Percentiles rank a stretch among this genome's conserved stretches.
Evolutionary conservation across 1,140 invertebrate genomes (phyloP).

Genomic region (Ridgeia piscesae): DNA sequence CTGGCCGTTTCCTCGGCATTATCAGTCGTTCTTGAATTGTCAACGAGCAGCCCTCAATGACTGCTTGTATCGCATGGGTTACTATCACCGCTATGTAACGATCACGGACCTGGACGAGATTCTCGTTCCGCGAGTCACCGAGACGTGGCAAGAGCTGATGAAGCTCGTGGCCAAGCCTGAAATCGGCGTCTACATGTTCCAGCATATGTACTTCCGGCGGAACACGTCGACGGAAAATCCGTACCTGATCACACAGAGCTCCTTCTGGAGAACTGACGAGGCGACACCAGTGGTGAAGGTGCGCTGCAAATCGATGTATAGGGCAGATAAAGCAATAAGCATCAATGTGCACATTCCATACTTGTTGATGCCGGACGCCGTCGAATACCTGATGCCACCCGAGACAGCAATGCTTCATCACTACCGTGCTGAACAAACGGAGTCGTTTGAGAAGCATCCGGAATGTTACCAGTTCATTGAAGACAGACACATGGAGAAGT

Average conservation of each 20-base stretch:
- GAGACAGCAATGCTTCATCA: constrained; percentile 22
- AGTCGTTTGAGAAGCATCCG: constrained; percentile 13
- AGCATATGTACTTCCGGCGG: constrained; percentile 23
- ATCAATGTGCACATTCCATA: constrained; percentile 18
- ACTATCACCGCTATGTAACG: constrained; percentile 16
- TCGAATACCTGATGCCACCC: constrained; percentile 20
- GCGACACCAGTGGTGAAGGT: constrained; percentile 16
- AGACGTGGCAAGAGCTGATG: constrained; percentile 17
- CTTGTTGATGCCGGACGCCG: neutral
- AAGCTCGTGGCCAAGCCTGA: neutral
- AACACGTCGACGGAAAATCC: constrained; percentile 18
- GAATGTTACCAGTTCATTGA: constrained; percentile 18
- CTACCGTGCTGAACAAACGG: constrained; percentile 18
- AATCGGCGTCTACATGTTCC: constrained; percentile 22
- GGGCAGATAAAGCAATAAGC: neutral
- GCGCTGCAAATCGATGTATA: constrained; percentile 25
- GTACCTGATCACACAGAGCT: constrained; percentile 26
- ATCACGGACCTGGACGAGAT: constrained; percentile 23
- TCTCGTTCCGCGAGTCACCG: constrained; percentile 12
- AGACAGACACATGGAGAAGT: constrained; percentile 18
- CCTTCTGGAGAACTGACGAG: constrained; percentile 19
- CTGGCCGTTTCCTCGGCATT: constrained; percentile 14
- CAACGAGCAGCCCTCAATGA: constrained; percentile 21
- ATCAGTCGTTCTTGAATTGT: constrained; percentile 1
- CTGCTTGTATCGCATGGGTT: constrained; percentile 20